A percentile compares a stretch with the other conserved stretches of the same genome.
phyloP scores from a whole-genome alignment of 1,140 invertebrate genomes.

The Scaptomyza montana region DNA sequence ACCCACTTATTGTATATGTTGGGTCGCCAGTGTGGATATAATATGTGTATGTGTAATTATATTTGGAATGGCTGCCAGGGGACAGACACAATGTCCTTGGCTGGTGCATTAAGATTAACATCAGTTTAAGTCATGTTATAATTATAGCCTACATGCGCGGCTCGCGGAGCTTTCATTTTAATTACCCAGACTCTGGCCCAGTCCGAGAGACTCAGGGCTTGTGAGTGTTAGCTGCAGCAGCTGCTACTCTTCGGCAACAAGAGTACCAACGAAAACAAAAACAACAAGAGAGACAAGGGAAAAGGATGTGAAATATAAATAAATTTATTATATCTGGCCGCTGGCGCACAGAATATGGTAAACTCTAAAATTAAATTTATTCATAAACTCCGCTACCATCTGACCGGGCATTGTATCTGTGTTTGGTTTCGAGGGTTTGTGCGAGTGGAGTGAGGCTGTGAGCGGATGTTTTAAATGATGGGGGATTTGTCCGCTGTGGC shows the following conservation, averaged over 20 bases:
- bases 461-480: slow-evolving; percentile 22
- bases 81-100: slow-evolving; percentile 42
- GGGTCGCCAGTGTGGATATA: neutral
- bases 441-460: slow-evolving; percentile 10
- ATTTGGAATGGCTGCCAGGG: slow-evolving; percentile 54
- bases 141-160: slow-evolving; percentile 74
- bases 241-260: slow-evolving; percentile 12
- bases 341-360: slow-evolving; percentile 60
- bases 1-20: neutral
- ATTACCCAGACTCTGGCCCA: slow-evolving; percentile 51
- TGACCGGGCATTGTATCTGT: slow-evolving; percentile 16
- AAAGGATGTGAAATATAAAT: slow-evolving; percentile 78
- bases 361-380: slow-evolving; percentile 82
- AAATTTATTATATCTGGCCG: slow-evolving; percentile 77
- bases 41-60: neutral
- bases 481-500: slow-evolving; percentile 33
- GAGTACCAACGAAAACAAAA: slow-evolving; percentile 18
- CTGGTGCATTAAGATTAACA: slow-evolving; percentile 72
- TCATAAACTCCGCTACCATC: slow-evolving; percentile 64
- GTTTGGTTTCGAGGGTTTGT: neutral
- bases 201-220: neutral
- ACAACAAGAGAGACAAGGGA: slow-evolving; percentile 27
- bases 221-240: slow-evolving; percentile 10
- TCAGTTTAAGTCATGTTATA: slow-evolving; percentile 79
- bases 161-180: slow-evolving; percentile 68